Percentiles rank a stretch among this genome's conserved stretches.
Conservation (phyloP, 2,888 invertebrate species). For the Peribatodes rhomboidaria region DNA sequence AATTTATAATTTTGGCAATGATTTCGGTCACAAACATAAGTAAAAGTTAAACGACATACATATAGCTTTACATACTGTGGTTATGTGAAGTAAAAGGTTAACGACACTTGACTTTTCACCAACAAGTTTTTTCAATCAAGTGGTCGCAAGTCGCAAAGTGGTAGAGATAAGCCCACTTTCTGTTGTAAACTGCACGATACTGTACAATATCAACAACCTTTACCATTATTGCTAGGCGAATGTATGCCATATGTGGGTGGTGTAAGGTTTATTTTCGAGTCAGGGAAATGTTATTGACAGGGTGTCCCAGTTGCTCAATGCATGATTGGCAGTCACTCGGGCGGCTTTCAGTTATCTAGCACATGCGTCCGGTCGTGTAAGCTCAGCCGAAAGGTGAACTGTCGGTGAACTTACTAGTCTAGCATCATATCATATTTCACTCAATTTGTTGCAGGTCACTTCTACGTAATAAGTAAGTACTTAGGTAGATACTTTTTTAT, state of each 20-base stretch:
- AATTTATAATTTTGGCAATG: not conserved
- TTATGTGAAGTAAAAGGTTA: conserved; percentile 35
- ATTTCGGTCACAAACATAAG: not conserved
- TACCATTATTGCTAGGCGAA: not conserved
- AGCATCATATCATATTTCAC: not conserved
- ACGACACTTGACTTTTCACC: conserved; percentile 42
- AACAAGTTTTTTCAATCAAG: conserved; percentile 42
- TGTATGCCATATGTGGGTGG: not conserved
- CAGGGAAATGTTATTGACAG: conserved; percentile 32
- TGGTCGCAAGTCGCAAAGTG: conserved; percentile 13
- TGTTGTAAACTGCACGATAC: conserved; percentile 30
- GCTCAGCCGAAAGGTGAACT: conserved; percentile 34
- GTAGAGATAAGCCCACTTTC: conserved; percentile 40
- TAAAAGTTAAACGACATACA: conserved; percentile 1
- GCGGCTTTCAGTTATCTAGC: conserved; percentile 60
- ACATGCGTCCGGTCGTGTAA: conserved; percentile 54
- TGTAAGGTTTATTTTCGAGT: conserved; percentile 26
- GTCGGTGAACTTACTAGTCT: not conserved
- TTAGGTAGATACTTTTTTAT: too few relatives aligned
- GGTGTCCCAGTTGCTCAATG: conserved; percentile 55
- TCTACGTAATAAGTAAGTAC: too few relatives aligned
- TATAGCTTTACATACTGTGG: not conserved
- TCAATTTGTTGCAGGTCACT: conserved; percentile 1
- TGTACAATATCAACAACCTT: not conserved
- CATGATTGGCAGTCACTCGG: conserved; percentile 58